Percentiles rank a stretch among this genome's conserved stretches.
Evolutionary conservation across 92 coral and sea anemone species (phyloP).

Genomic region (Actinostola sp.): DNA sequence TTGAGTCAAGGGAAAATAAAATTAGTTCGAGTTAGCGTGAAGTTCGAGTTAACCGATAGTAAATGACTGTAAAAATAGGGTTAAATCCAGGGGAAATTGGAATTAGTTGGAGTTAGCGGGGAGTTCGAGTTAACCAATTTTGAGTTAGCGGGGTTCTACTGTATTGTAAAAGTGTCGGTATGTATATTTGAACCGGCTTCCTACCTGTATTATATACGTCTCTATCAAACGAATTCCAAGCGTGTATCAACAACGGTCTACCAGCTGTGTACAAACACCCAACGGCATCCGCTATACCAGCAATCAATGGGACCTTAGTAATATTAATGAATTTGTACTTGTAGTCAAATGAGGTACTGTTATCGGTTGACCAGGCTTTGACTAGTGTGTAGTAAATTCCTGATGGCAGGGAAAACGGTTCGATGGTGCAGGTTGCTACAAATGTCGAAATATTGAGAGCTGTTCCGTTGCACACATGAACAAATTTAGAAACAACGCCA

Average conservation of each 20-base stretch:
- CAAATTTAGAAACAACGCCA: not conserved
- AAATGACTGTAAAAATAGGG: too few species aligned
- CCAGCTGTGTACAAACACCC: constrained; percentile 4
- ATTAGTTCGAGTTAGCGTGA: too few species aligned
- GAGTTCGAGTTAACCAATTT: too few species aligned
- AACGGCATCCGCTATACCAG: not conserved
- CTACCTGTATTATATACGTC: not conserved
- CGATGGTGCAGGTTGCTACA: not conserved
- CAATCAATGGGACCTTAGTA: constrained; percentile 1
- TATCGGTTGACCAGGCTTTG: not conserved
- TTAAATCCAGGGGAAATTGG: too few species aligned
- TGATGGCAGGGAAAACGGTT: not conserved
- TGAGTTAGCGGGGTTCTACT: too few species aligned
- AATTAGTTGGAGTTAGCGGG: too few species aligned
- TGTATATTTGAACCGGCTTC: too few species aligned
- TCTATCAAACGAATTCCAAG: constrained; percentile 19
- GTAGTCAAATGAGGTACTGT: not conserved
- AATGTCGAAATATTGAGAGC: not conserved
- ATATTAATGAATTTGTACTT: constrained; percentile 5
- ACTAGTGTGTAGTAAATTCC: constrained; percentile 5
- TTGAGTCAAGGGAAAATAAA: too few species aligned
- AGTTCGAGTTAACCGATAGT: too few species aligned
- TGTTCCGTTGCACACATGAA: not conserved
- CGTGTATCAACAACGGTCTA: not conserved
- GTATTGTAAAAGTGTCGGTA: too few species aligned